These are phyloP conservation scores for Tachina lurida DNA, from an alignment of 2,888 invertebrate genomes.

Conservation along the genomic window DNA sequence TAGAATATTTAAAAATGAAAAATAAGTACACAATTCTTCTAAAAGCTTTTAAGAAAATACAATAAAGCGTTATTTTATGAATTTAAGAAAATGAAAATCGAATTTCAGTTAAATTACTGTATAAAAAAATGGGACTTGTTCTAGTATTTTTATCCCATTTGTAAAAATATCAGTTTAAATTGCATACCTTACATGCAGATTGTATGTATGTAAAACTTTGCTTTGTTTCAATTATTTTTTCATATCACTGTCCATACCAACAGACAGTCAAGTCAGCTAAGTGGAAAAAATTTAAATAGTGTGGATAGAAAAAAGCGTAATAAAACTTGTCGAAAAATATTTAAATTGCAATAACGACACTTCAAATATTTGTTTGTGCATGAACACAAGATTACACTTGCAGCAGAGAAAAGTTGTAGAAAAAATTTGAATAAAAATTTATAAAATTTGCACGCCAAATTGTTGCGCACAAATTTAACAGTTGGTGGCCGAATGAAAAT, in stretches of 20 bases:
- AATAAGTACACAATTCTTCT: neutral
- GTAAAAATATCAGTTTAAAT: conserved; percentile 11
- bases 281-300: neutral
- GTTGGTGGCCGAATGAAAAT: neutral
- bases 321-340: conserved; percentile 52
- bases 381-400: neutral
- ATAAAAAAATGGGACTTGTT: neutral
- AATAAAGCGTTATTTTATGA: neutral
- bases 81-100: neutral
- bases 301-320: neutral
- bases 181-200: neutral
- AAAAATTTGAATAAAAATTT: neutral
- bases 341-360: conserved; percentile 57
- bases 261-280: conserved; percentile 21
- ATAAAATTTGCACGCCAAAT: conserved; percentile 7
- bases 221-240: neutral
- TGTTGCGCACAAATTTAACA: conserved; percentile 10
- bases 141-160: conserved; percentile 1
- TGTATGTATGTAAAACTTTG: neutral
- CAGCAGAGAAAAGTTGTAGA: neutral
- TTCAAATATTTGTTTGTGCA: conserved; percentile 16
- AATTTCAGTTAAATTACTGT: conserved; percentile 8
- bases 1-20: neutral
- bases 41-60: conserved; percentile 31
- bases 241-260: neutral